A percentile compares a stretch with the other conserved stretches of the same genome.
Conservation (phyloP, 1,140 invertebrate genomes). For the Phenacoccus solenopsis region DNA sequence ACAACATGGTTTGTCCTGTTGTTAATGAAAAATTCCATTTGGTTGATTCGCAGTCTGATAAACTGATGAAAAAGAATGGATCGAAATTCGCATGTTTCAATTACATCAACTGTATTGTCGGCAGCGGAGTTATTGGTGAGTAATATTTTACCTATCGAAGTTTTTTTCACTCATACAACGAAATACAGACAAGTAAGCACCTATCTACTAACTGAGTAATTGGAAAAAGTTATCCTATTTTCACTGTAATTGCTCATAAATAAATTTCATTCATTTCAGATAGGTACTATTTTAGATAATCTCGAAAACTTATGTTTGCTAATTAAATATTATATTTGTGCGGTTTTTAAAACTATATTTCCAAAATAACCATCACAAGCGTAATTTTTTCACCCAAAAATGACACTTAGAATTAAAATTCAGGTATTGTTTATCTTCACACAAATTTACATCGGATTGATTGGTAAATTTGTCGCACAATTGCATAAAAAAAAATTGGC, state of each 20-base stretch:
- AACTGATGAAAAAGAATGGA: conserved; percentile 33
- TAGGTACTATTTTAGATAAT: too few relatives aligned
- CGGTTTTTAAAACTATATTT: too few relatives aligned
- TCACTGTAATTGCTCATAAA: not conserved
- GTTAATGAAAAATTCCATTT: not conserved
- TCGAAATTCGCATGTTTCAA: conserved; percentile 76
- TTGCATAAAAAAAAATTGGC: too few relatives aligned
- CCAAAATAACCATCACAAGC: too few relatives aligned
- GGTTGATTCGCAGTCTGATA: conserved; percentile 23
- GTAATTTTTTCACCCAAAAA: too few relatives aligned
- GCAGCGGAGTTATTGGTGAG: conserved; percentile 77
- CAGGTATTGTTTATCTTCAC: too few relatives aligned
- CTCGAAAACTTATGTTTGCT: too few relatives aligned
- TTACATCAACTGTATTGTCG: conserved; percentile 87
- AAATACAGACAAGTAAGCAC: not conserved
- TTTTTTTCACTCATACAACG: not conserved
- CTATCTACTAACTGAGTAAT: not conserved
- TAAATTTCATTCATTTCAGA: not conserved
- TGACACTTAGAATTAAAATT: too few relatives aligned
- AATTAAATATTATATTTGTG: too few relatives aligned
- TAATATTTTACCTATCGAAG: not conserved
- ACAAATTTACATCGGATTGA: too few relatives aligned
- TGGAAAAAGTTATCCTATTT: not conserved
- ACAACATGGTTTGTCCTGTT: not conserved
- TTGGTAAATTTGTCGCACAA: too few relatives aligned